A percentile compares a stretch with the other conserved stretches of the same genome.
Evolutionary conservation across 2,113 vertebrate genomes (phyloP).

Genomic region (Calyptommatus sinebrachiatus): DNA sequence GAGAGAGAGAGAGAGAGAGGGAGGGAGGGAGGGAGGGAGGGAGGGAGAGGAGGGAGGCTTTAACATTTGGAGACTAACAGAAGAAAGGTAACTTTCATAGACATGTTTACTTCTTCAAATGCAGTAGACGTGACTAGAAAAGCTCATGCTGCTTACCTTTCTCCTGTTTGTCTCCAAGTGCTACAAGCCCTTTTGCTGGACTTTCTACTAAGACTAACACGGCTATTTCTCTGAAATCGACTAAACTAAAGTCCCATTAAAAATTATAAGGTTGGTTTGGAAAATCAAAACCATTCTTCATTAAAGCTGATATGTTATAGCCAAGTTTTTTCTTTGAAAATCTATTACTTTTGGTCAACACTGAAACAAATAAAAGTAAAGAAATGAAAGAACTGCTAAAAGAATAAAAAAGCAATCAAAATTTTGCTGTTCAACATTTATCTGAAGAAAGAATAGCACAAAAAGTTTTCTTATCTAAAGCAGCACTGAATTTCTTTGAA

Average conservation of each 20-base stretch:
- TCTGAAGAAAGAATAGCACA: not conserved
- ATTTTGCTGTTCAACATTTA: not conserved
- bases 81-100: too few relatives aligned
- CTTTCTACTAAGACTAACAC: too few relatives aligned
- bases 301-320: not conserved
- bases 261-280: too few relatives aligned
- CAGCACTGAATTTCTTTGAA: not conserved
- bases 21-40: too few relatives aligned
- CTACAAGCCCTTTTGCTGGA: too few relatives aligned
- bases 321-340: not conserved
- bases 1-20: too few relatives aligned
- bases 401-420: not conserved
- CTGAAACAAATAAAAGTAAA: not conserved
- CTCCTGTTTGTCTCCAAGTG: too few relatives aligned
- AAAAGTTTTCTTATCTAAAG: not conserved
- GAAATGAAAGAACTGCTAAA: not conserved
- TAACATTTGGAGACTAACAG: not conserved
- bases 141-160: too few relatives aligned
- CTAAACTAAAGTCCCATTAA: too few relatives aligned
- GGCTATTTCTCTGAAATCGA: too few relatives aligned
- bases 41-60: not conserved
- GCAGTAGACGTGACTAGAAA: too few relatives aligned
- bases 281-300: not conserved
- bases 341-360: not conserved
- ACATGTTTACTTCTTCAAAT: too few relatives aligned